phyloP scores from a whole-genome alignment of 2,113 vertebrate species.

The Rhadina sibilatrix region DNA sequence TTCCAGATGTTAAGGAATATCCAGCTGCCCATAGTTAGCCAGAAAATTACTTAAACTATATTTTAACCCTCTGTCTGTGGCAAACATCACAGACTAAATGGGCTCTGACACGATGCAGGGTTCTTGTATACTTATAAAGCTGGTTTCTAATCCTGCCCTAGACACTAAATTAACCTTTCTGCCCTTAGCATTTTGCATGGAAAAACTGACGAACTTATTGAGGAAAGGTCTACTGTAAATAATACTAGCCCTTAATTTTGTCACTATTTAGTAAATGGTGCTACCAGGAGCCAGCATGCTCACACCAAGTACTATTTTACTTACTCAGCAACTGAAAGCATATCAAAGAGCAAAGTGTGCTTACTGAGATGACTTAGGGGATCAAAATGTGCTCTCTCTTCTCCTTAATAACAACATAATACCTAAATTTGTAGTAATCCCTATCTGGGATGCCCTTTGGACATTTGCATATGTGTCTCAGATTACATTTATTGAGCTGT shows the following conservation, averaged over 20 bases:
- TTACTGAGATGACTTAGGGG: background rate
- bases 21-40: background rate
- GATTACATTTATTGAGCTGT: background rate
- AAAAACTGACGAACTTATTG: background rate
- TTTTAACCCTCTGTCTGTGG: background rate
- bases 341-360: background rate
- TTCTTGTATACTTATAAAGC: background rate
- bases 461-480: slow-evolving; percentile 1
- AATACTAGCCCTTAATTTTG: background rate
- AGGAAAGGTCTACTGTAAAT: background rate
- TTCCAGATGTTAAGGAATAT: background rate
- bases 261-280: background rate
- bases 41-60: background rate
- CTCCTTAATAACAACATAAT: background rate
- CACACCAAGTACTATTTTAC: background rate
- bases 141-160: background rate
- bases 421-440: slow-evolving; percentile 10
- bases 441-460: background rate
- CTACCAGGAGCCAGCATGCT: background rate
- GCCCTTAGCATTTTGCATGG: background rate
- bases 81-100: background rate
- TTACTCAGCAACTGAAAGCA: background rate
- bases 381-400: background rate
- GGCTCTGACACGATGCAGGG: background rate
- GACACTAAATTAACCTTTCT: background rate